Percentiles rank a stretch among this genome's conserved stretches.
Evolutionary conservation across 2,113 vertebrate species (phyloP).

Genomic region (Ageneiosus marmoratus): DNA sequence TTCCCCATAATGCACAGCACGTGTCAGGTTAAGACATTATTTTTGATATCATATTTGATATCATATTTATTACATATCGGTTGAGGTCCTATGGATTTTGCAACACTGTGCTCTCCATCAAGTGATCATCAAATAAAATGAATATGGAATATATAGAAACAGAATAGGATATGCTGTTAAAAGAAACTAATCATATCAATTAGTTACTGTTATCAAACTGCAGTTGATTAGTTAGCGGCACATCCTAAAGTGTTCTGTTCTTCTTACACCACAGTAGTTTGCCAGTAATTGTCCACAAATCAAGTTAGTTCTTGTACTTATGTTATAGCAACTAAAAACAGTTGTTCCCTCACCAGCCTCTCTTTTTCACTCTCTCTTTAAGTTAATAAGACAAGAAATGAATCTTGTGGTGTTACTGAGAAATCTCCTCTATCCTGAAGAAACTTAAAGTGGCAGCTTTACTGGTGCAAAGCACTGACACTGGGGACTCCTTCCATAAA

Average conservation of each 20-base stretch:
- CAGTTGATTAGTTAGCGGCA: neutral
- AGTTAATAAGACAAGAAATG: too few relatives aligned
- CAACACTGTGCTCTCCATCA: neutral
- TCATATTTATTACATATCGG: neutral
- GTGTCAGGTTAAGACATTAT: constrained; percentile 4
- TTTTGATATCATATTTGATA: too few relatives aligned
- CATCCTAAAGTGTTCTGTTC: neutral
- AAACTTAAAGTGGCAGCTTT: neutral
- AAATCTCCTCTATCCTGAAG: too few relatives aligned
- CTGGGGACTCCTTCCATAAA: neutral
- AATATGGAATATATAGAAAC: neutral
- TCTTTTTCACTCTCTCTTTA: too few relatives aligned
- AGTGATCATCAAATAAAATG: neutral
- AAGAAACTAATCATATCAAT: neutral
- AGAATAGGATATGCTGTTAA: too few relatives aligned
- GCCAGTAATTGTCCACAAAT: neutral
- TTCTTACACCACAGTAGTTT: neutral
- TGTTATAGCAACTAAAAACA: too few relatives aligned
- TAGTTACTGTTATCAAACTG: neutral
- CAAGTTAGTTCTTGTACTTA: too few relatives aligned
- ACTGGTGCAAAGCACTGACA: neutral
- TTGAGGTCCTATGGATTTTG: neutral
- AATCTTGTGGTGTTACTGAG: too few relatives aligned
- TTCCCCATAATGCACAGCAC: constrained; percentile 22
- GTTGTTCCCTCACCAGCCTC: too few relatives aligned